These are phyloP conservation scores for Leptoteleia sp. DNA, from an alignment of 1,140 invertebrate genomes.

Conservation along the genomic window DNA sequence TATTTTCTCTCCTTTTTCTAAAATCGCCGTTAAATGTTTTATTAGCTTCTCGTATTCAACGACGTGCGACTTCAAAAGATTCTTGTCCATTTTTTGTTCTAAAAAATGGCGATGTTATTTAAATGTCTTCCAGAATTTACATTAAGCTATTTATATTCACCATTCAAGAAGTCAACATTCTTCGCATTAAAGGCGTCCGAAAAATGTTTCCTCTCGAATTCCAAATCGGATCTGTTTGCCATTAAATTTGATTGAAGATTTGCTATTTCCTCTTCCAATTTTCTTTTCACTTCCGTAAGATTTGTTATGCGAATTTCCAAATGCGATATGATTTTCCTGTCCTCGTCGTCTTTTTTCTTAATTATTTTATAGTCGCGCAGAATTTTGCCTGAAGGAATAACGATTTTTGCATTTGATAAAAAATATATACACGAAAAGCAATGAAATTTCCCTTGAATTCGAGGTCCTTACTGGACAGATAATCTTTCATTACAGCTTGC, in stretches of 20 bases:
- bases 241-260: slow-evolving; percentile 42
- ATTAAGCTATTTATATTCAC: slow-evolving; percentile 49
- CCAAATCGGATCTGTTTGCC: slow-evolving; percentile 60
- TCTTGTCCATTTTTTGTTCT: slow-evolving; percentile 68
- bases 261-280: slow-evolving; percentile 65
- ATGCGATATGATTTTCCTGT: slow-evolving; percentile 64
- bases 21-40: slow-evolving; percentile 53
- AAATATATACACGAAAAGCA: too few relatives aligned
- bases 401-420: slow-evolving; percentile 2
- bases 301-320: slow-evolving; percentile 62
- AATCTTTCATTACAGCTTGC: slow-evolving; percentile 61
- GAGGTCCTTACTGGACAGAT: slow-evolving; percentile 67
- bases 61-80: slow-evolving; percentile 61
- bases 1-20: slow-evolving; percentile 54
- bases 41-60: slow-evolving; percentile 65
- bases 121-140: slow-evolving; percentile 1
- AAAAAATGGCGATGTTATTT: slow-evolving; percentile 27
- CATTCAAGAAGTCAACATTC: slow-evolving; percentile 63
- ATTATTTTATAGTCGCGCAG: slow-evolving; percentile 67
- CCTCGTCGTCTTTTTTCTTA: slow-evolving; percentile 68
- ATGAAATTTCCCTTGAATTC: background rate
- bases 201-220: slow-evolving; percentile 65
- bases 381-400: slow-evolving; percentile 21
- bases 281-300: slow-evolving; percentile 67
- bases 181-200: slow-evolving; percentile 44